These are phyloP conservation scores for Pammene fasciana DNA, from an alignment of 2,888 invertebrate species.

Conservation along the genomic window DNA sequence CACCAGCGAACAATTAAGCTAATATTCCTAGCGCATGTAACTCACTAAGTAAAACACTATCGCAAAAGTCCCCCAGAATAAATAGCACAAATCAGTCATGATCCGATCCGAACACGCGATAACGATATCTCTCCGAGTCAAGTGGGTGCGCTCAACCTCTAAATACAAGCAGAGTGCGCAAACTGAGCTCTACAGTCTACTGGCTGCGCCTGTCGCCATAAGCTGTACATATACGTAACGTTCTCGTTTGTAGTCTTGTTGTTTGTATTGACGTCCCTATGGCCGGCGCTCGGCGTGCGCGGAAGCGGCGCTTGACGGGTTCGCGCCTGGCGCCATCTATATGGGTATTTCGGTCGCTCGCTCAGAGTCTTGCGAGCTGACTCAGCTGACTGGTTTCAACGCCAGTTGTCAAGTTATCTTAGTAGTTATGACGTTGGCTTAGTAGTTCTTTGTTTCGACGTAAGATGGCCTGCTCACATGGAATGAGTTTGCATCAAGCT, in stretches of 20 bases:
- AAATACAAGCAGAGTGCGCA: constrained; percentile 72
- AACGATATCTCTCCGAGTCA: constrained; percentile 59
- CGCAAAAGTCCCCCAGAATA: constrained; percentile 51
- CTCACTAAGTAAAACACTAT: constrained; percentile 59
- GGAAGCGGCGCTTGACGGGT: constrained; percentile 46
- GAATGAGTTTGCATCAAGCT: not conserved
- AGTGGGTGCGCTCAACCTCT: constrained; percentile 70
- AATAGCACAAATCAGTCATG: constrained; percentile 66
- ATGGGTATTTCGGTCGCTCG: constrained; percentile 4
- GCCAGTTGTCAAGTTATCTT: not conserved
- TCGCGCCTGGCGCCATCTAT: constrained; percentile 51
- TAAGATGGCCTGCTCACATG: constrained; percentile 31
- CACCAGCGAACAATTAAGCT: constrained; percentile 60
- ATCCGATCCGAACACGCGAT: constrained; percentile 64
- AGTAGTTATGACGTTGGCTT: constrained; percentile 22
- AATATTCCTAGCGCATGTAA: constrained; percentile 52
- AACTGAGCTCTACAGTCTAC: constrained; percentile 68
- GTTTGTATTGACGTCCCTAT: constrained; percentile 76
- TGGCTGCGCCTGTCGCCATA: constrained; percentile 69
- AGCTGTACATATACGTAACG: constrained; percentile 67
- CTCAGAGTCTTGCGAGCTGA: constrained; percentile 13
- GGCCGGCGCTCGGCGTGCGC: constrained; percentile 64
- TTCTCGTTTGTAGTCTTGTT: constrained; percentile 66
- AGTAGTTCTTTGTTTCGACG: constrained; percentile 41
- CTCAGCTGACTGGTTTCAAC: constrained; percentile 13